Percentiles rank a stretch among this genome's conserved stretches.
Conservation (phyloP, 2,113 vertebrate genomes). For the Erpornis zantholeuca region DNA sequence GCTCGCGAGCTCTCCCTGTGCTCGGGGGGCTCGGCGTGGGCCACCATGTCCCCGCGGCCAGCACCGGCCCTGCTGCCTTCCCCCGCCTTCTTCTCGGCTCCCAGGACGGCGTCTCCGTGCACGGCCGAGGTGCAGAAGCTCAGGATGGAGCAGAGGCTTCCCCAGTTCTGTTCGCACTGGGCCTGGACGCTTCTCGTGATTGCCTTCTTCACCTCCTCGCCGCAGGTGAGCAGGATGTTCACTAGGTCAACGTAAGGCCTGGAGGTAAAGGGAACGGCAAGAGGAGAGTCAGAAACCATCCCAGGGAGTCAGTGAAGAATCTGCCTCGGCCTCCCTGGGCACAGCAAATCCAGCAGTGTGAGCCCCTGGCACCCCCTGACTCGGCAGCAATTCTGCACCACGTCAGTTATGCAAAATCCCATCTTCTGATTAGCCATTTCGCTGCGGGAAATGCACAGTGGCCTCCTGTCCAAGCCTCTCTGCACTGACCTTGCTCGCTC, state of each 20-base stretch:
- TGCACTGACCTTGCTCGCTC: background rate
- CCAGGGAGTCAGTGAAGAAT: background rate
- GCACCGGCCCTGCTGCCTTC: slow-evolving; percentile 29
- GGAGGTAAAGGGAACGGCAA: background rate
- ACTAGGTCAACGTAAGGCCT: slow-evolving; percentile 96
- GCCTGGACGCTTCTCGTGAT: slow-evolving; percentile 87
- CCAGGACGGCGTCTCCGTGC: slow-evolving; percentile 54
- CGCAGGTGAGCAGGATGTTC: slow-evolving; percentile 91
- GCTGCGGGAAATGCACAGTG: background rate
- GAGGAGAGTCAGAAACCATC: background rate
- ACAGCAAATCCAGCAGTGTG: background rate
- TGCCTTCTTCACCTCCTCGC: slow-evolving; percentile 93
- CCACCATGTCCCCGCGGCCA: slow-evolving; percentile 49
- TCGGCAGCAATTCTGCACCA: background rate
- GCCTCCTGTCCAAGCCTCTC: background rate
- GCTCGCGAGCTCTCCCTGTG: slow-evolving; percentile 73
- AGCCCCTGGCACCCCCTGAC: background rate
- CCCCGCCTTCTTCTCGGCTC: slow-evolving; percentile 66
- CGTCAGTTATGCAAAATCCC: background rate
- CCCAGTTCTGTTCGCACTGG: slow-evolving; percentile 97
- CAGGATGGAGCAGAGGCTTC: slow-evolving; percentile 90
- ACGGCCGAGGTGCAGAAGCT: slow-evolving; percentile 83
- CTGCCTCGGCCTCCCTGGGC: background rate
- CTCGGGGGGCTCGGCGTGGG: slow-evolving; percentile 66
- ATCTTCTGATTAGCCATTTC: fast-evolving